phyloP scores from a whole-genome alignment of 1,140 invertebrate genomes.

The Littorina saxatilis region DNA sequence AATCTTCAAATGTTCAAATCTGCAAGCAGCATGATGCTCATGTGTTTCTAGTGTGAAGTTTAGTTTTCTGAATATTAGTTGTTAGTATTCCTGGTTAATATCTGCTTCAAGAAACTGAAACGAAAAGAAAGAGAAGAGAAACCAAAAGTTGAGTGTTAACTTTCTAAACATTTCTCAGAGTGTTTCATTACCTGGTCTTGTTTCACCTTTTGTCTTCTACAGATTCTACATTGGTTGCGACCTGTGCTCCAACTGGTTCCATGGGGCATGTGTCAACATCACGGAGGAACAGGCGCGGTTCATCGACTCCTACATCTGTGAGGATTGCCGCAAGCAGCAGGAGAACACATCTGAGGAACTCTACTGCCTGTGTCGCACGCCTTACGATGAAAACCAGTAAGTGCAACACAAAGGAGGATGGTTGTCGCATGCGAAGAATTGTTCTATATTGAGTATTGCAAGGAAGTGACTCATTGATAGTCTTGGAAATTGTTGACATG shows the following conservation, averaged over 20 bases:
- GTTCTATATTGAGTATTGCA: not conserved
- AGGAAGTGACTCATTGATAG: not conserved
- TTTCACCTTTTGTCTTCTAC: slow-evolving; percentile 33
- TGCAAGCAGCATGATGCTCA: too few relatives aligned
- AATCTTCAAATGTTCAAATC: too few relatives aligned
- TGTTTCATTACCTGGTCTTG: too few relatives aligned
- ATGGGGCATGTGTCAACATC: slow-evolving; percentile 97
- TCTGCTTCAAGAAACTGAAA: too few relatives aligned
- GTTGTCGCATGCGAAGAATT: too few relatives aligned
- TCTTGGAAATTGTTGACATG: not conserved
- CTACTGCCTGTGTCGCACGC: slow-evolving; percentile 96
- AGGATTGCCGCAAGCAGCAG: slow-evolving; percentile 86
- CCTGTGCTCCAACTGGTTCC: slow-evolving; percentile 98
- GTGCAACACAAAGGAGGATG: too few relatives aligned
- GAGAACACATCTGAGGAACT: slow-evolving; percentile 89
- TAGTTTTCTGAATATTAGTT: too few relatives aligned
- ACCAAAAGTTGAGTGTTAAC: too few relatives aligned
- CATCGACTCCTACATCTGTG: slow-evolving; percentile 97
- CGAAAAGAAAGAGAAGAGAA: too few relatives aligned
- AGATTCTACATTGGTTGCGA: slow-evolving; percentile 99
- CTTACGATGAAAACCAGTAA: slow-evolving; percentile 98
- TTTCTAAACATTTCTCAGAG: too few relatives aligned
- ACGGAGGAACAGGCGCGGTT: slow-evolving; percentile 94
- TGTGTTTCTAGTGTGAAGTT: too few relatives aligned
- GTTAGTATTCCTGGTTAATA: too few relatives aligned